Base-by-base conservation (phyloP, 2,888 invertebrate genomes). In the Chaitophorus viminalis region DNA sequence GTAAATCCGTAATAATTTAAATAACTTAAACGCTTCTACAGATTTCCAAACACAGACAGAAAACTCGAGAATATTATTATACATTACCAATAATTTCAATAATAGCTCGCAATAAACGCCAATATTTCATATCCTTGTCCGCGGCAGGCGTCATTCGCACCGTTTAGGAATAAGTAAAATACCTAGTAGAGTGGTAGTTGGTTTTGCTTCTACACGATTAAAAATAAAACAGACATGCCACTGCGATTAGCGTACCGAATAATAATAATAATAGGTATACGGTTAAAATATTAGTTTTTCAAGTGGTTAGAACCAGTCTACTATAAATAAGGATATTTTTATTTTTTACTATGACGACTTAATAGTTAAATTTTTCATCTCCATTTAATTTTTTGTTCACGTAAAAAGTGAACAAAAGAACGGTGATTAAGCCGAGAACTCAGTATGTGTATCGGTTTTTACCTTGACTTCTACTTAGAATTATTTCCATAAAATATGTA, bases 1-100 rank as follows among this genome's bases (percentile, higher is more conserved):
- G 70, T 68, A 85, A 77, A 78, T 78, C 77, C 77, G 77, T 77
- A 68, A 52, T 85, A 33, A 85, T 78, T 85, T 33, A 52, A 85
- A 85, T 70, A n/a, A 70, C 85, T 31, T 11, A 77, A 52, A 85
- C 52, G 36, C 0, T 52, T 82, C n/a, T 75, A 60, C 46, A 46
- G 46, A 70, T 70, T 52, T 70, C 46, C 70, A 25, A 4, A 79
- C 36, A 17, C 31, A 0, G 54, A 78, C 33, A 31, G 29, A 52
- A 52, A 60, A 60, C n/a, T 60, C n/a, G 25, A 33, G 14, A 81
- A 81, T 39, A 68, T 39, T 60, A 60, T 60, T 29, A 81, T 70
- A 39, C 31, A 82, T 72, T 33, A 52, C 52, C 82, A 52, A 82
- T 82, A 52, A 33, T 31, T 36, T 52, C 52, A 52, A 72, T 82